Conservation (phyloP, 2,797 vertebrate species). For the Hipposideros larvatus region DNA sequence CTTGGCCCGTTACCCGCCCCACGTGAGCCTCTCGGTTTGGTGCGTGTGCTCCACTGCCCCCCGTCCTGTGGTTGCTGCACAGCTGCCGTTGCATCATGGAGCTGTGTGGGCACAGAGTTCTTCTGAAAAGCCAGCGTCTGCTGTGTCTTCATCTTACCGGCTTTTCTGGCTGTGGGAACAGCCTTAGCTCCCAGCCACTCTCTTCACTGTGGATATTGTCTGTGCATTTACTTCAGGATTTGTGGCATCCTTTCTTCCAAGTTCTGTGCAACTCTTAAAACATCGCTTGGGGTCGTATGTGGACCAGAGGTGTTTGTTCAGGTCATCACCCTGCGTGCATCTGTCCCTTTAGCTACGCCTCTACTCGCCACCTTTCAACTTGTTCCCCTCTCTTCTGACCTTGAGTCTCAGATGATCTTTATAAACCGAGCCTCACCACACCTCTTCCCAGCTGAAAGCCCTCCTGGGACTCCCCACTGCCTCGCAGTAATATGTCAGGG, state of each 20-base stretch:
- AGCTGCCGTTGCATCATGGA: fast-evolving
- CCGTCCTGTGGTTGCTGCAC: fast-evolving
- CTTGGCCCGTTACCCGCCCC: fast-evolving
- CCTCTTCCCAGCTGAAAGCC: background rate
- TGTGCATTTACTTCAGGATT: background rate
- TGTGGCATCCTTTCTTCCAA: background rate
- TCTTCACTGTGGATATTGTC: fast-evolving
- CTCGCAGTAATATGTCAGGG: background rate
- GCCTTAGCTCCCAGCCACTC: background rate
- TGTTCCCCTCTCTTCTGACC: background rate
- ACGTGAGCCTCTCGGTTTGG: fast-evolving
- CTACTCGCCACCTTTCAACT: background rate
- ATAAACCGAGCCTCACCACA: background rate
- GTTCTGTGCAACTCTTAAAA: background rate
- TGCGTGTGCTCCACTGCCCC: fast-evolving
- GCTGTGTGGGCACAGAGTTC: fast-evolving
- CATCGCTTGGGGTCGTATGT: too few species aligned
- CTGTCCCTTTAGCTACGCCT: background rate
- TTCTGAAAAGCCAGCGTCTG: background rate
- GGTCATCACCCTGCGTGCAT: background rate
- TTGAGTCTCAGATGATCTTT: background rate
- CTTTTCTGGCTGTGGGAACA: background rate
- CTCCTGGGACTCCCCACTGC: background rate
- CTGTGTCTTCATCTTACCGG: fast-evolving
- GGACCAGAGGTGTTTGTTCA: background rate